These are phyloP conservation scores for Drosophila sturtevanti DNA, from an alignment of 1,140 invertebrate genomes.

Conservation along the genomic window DNA sequence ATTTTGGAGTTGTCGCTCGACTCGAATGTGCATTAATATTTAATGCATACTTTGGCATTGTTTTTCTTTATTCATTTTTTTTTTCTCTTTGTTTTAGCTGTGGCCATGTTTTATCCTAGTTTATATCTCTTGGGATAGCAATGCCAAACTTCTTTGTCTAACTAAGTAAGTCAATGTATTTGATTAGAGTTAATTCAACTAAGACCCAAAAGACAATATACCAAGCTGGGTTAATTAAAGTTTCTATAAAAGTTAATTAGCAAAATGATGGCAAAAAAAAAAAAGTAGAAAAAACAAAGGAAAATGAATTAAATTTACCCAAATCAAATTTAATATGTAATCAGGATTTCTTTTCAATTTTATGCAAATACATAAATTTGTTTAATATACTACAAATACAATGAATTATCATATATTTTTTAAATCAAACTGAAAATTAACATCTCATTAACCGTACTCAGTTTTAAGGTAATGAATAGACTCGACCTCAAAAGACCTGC, in stretches of 20 bases:
- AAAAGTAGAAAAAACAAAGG: neutral
- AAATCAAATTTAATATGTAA: neutral
- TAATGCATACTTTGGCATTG: slow-evolving; percentile 2
- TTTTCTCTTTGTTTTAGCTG: neutral
- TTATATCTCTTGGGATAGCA: neutral
- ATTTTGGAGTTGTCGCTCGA: neutral
- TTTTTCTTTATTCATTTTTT: neutral
- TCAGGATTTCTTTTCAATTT: neutral
- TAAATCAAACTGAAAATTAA: too few species aligned
- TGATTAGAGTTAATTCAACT: slow-evolving; percentile 8
- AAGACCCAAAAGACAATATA: neutral
- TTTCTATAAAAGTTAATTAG: neutral
- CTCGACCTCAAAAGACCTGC: neutral
- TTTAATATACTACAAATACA: neutral
- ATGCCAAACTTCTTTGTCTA: neutral
- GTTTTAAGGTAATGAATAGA: neutral
- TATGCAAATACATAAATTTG: neutral
- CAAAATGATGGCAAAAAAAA: neutral
- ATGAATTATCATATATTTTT: neutral
- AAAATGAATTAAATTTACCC: too few species aligned
- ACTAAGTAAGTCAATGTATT: neutral
- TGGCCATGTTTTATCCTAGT: neutral
- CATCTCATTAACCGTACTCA: neutral
- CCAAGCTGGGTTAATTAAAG: neutral
- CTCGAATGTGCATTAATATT: neutral